Evolutionary conservation across 2,113 vertebrate genomes (phyloP), one percentile per base, ranked within the genome.

Genomic region (Aplodontia rufa): DNA sequence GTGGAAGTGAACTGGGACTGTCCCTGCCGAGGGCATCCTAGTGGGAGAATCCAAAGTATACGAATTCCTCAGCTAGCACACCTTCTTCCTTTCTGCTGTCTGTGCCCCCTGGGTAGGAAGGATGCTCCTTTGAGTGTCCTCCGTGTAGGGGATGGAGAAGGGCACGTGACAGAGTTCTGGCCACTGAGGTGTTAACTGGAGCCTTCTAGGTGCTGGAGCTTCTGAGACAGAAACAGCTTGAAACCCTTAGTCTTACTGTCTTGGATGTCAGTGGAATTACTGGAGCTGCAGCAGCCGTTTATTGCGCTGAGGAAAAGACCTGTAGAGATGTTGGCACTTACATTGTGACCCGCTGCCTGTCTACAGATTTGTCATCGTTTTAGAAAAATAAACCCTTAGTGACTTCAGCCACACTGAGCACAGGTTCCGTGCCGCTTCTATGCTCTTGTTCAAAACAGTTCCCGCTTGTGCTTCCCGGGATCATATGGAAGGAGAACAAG

Each of bases 341-440:
- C 1, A 12, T 16, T 1, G 12, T 16, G 37, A 47, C 49, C 45
- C 19, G 49, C 49, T 30, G 11, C 45, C 64, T 74, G 3, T 28
- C 60, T 74, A 20, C 17, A 85, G 40, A 58, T 42, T 16, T 71
- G 51, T 42, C 42, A 5, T 28, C 42, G 32, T 58, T 58, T 79
- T 79, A 92, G 55, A 79, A 79, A 90, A 92, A 71, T 13, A 87
- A 62, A 4, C 5, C 30, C 37, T 93, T 13, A 51, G 51, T 47
- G 49, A n/a, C 35, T 75, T 51, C 68, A 92, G 85, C 24, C 53
- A 55, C 6, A 32, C 2, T 53, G 47, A 62, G 22, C 37, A 32
- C 16, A 37, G 13, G 9, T 51, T 89, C 55, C 58, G 11, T 58
- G 40, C 30, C n/a, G n/a, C 69, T 87, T 51, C 20, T 51, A 68